Evolutionary conservation across 2,888 invertebrate species (phyloP).

Genomic region (Campoplex capitator): DNA sequence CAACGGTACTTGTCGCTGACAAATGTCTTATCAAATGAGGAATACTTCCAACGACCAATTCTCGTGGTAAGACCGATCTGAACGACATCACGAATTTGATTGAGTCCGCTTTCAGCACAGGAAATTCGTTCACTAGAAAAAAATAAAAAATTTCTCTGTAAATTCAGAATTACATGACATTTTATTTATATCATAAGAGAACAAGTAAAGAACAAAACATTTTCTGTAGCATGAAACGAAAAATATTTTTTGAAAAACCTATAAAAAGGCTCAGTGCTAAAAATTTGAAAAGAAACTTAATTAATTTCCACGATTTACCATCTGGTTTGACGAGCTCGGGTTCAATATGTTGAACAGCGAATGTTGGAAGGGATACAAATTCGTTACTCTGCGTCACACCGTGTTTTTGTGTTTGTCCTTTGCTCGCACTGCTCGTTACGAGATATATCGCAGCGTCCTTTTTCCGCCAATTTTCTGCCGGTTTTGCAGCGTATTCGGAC

Average conservation of each 20-base stretch:
- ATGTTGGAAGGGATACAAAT: conserved; percentile 95
- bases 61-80: conserved; percentile 93
- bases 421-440: conserved; percentile 96
- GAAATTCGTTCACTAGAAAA: conserved; percentile 92
- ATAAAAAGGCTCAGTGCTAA: background rate
- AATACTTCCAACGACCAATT: conserved; percentile 90
- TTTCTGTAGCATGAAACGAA: background rate
- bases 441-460: conserved; percentile 99
- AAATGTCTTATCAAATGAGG: conserved; percentile 93
- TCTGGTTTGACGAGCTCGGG: conserved; percentile 92
- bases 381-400: conserved; percentile 97
- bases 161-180: background rate
- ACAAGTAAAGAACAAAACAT: background rate
- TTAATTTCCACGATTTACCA: conserved; percentile 74
- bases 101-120: conserved; percentile 98
- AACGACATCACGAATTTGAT: conserved; percentile 99
- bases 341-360: conserved; percentile 94
- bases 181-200: background rate
- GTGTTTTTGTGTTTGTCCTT: conserved; percentile 94
- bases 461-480: conserved; percentile 93
- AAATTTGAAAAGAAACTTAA: background rate
- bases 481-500: conserved; percentile 91
- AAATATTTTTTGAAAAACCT: background rate
- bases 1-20: conserved; percentile 91
- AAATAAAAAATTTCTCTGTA: background rate